Evolutionary conservation across 1,140 invertebrate genomes (phyloP), one percentile per base, ranked within the genome.

Genomic region (Nixonia krombeini): DNA sequence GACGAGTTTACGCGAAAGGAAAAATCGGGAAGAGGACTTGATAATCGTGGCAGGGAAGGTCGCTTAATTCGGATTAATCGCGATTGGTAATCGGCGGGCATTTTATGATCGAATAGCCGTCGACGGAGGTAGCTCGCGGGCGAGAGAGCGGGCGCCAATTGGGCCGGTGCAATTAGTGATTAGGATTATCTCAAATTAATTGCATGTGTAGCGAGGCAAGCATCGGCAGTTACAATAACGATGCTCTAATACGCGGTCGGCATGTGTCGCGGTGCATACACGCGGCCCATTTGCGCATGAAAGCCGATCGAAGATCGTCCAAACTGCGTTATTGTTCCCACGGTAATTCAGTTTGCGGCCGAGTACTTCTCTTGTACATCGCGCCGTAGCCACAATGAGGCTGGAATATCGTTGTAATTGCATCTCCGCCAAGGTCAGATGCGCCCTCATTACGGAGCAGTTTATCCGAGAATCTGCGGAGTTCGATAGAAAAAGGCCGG

Each of bases 151-250:
- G n/a, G n/a, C 17, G 49, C 62, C 68, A 73, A 75, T 70, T 72
- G 70, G 53, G 61, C 49, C 40, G 31, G 52, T 49, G 75, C 73
- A 82, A 84, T 82, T 82, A 81, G 76, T 72, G 72, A 82, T 83
- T 80, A 82, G 80, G 74, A 83, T 85, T 81, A 85, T 81, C 73
- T 58, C 25, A 72, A 84, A 85, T 84, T 83, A 84, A 85, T 85
- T 76, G 78, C 75, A 69, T 76, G 65, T 70, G 63, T 55, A 55
- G 52, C 16, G 61, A 47, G 40, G 35, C 37, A 41, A 41, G 45
- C 18, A 21, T 17, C 25, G 16, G 63, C 65, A 73, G 73, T 78
- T 77, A 75, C 70, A 80, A 73, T 77, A 81, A 76, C 73, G 72
- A 70, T 33, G 50, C 47, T 57, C 52, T 73, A 69, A 72, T 67